Percentiles rank a stretch among this genome's conserved stretches.
phyloP scores from a whole-genome alignment of 30 jellyfish, hydroid and myxozoan species.

The Turritopsis rubra region DNA sequence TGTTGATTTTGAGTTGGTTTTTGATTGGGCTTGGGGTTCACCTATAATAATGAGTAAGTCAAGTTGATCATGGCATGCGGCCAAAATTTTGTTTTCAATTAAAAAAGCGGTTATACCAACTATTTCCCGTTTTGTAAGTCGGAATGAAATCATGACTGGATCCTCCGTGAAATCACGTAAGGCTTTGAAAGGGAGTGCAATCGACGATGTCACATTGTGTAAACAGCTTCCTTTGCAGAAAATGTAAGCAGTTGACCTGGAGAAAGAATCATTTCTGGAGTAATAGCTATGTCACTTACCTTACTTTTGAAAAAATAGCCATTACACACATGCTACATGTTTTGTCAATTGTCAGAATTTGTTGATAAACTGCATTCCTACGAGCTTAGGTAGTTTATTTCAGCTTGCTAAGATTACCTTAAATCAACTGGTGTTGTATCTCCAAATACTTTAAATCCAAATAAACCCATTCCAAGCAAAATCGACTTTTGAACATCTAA shows the following conservation, averaged over 20 bases:
- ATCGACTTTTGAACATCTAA: slow-evolving; percentile 1
- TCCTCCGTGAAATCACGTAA: background rate
- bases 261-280: background rate
- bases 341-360: too few species aligned
- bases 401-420: too few species aligned
- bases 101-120: too few species aligned
- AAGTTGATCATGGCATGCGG: too few species aligned
- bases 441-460: background rate
- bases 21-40: background rate
- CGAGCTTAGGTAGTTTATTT: too few species aligned
- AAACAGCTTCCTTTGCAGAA: slow-evolving; percentile 2
- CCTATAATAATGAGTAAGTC: background rate
- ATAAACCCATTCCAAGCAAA: slow-evolving; percentile 3
- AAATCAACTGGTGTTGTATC: background rate
- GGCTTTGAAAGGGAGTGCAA: background rate
- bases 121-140: background rate
- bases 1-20: background rate
- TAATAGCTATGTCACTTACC: background rate
- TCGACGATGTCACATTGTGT: background rate
- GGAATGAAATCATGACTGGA: slow-evolving; percentile 1
- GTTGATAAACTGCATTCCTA: too few species aligned
- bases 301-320: background rate
- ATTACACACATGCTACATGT: too few species aligned
- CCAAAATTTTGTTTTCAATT: too few species aligned
- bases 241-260: background rate